These are phyloP conservation scores for Ctenicera cuprea DNA, from an alignment of 2,888 invertebrate genomes.

Conservation along the genomic window DNA sequence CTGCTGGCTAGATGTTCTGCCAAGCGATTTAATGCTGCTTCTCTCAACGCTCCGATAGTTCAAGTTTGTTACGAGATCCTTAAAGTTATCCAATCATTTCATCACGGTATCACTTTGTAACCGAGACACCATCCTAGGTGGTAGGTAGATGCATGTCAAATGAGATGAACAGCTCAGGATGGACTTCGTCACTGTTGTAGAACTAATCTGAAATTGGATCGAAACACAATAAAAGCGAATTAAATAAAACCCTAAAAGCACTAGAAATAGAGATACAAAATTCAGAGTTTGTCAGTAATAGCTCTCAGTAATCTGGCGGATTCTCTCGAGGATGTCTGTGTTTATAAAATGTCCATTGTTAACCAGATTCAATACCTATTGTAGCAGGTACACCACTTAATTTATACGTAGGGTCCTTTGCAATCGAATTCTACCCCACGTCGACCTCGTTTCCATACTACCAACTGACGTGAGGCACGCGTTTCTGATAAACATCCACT, in stretches of 20 bases:
- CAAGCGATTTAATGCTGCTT: constrained; percentile 52
- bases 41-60: constrained; percentile 50
- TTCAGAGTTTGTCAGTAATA: constrained; percentile 26
- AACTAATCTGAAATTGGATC: constrained; percentile 4
- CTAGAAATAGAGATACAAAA: background rate
- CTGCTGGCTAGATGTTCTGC: constrained; percentile 51
- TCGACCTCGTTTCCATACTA: constrained; percentile 11
- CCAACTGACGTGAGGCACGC: constrained; percentile 23
- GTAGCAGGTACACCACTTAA: constrained; percentile 45
- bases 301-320: constrained; percentile 38
- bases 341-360: constrained; percentile 46
- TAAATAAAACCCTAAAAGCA: background rate
- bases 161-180: constrained; percentile 23
- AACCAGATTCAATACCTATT: constrained; percentile 45
- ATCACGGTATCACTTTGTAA: constrained; percentile 48
- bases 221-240: constrained; percentile 1
- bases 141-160: constrained; percentile 42
- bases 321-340: constrained; percentile 40
- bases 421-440: constrained; percentile 2
- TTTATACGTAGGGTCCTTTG: constrained; percentile 27
- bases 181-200: background rate
- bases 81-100: constrained; percentile 53
- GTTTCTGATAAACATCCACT: constrained; percentile 28
- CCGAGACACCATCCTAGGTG: constrained; percentile 16
- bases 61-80: constrained; percentile 53